phyloP scores from a whole-genome alignment of 2,113 vertebrate species.

The Stegastes partitus region DNA sequence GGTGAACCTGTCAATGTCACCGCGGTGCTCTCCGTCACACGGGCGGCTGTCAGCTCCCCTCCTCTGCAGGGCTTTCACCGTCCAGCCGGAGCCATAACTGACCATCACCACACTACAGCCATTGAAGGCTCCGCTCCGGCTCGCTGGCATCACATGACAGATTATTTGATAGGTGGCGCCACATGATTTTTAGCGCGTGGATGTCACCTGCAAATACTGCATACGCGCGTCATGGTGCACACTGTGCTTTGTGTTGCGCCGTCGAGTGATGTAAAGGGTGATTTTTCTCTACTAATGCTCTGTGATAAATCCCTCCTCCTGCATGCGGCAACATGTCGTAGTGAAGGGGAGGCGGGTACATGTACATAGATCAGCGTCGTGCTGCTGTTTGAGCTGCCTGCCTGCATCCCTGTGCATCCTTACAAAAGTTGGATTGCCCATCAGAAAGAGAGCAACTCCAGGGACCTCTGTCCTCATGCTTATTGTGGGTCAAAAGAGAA shows the following conservation, averaged over 20 bases:
- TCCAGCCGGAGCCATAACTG: conserved; percentile 49
- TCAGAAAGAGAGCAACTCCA: not conserved
- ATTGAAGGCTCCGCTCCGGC: not conserved
- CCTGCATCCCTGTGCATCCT: conserved; percentile 16
- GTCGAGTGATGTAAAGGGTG: not conserved
- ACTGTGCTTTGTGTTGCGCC: not conserved
- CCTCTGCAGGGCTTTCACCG: conserved; percentile 48
- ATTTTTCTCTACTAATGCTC: not conserved
- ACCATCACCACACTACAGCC: conserved; percentile 44
- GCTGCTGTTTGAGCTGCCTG: conserved; percentile 22
- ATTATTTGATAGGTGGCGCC: conserved; percentile 29
- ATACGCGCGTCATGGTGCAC: not conserved
- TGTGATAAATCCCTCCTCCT: conserved; percentile 11
- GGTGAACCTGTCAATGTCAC: conserved; percentile 71
- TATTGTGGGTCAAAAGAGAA: too few species aligned
- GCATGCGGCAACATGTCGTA: conserved; percentile 25
- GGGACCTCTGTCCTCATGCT: too few species aligned
- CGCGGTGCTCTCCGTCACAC: conserved; percentile 25
- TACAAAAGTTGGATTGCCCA: not conserved
- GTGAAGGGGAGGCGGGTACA: conserved; percentile 12
- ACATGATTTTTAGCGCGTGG: conserved; percentile 34
- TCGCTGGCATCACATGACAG: conserved; percentile 68
- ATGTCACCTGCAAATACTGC: conserved; percentile 11
- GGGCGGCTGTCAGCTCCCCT: conserved; percentile 52
- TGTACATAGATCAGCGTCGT: not conserved